Base-by-base conservation (phyloP, 2,888 invertebrate species). In the Synanthedon formicaeformis region DNA sequence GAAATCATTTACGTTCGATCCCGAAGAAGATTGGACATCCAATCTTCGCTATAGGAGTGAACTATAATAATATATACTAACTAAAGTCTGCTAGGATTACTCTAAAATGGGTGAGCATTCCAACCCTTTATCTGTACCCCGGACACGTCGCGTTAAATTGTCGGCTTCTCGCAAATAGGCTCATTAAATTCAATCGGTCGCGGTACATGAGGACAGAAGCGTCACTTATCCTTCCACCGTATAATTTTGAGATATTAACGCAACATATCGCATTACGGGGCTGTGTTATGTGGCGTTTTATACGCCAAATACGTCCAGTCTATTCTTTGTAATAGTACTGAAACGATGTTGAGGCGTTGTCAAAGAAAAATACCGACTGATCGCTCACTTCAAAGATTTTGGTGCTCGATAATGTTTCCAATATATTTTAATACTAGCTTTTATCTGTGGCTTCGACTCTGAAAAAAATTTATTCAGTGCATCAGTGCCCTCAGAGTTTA, bases 141-240 rank as follows among this genome's bases (percentile, higher is more conserved):
- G 54, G 58, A 66, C 78, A 75, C 79, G 80, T 78, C 64, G 55
- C 66, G 65, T 67, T 66, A 72, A 75, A 75, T 67, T 66, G 71
- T 71, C 74, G 73, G 73, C 74, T 69, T 75, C 71, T 66, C 70
- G 64, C 72, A 78, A 75, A 81, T 78, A 75, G 78, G 71, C 65
- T 71, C 77, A 83, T 82, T 81, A 83, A 79, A 84, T 78, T 82
- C 81, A 82, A 83, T 82, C 71, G 75, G 63, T 64, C 62, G 61
- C 58, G 58, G 59, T 69, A 66, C 71, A 69, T 50, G 63, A 62
- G 59, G 71, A 79, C 81, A 76, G 80, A 68, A 81, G 81, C 81
- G 71, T 73, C 77, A 69, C 74, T 74, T 76, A 72, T 56, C 59
- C 66, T 58, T 65, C 65, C 59, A 63, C 75, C 77, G 70, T 81